Evolutionary conservation across 2,888 invertebrate genomes (phyloP), one percentile per base, ranked within the genome.

Genomic region (Dascillus cervinus): DNA sequence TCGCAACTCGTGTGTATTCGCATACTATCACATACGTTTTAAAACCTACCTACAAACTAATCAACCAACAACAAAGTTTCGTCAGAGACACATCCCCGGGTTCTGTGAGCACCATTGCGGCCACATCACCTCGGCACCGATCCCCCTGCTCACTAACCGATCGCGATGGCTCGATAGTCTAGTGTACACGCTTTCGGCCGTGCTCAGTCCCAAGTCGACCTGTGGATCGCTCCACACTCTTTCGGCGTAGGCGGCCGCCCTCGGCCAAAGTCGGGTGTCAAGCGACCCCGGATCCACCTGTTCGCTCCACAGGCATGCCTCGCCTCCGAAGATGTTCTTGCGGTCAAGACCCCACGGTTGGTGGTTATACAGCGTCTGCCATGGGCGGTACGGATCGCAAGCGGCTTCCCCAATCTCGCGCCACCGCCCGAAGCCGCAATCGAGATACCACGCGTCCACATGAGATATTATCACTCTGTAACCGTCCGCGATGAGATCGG

Each of bases 371-470:
- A 88, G 75, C 41, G 81, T 82, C 60, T 89, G 88, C 89, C 89
- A 89, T 26, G 84, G 82, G 37, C 83, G 76, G 63, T 89, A 90
- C 4, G 88, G 88, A 11, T 87, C 84, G 59, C 89, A 90, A 48
- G 88, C 85, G 1, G 85, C 87, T 47, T 85, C 85, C 2, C 85
- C 84, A 13, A 77, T 78, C 54, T 85, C 82, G 12, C 87, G 71
- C 89, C 89, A 89, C 42, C 79, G 79, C 1, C 86, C 87, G 58
- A 84, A 87, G 1, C 89, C 89, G 56, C 88, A 89, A 60, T 89
- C 88, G 44, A 89, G 69, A 64, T 88, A 89, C 85, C 86, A 86
- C 3, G 86, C 85, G 58, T 89, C 88, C 31, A 87, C 87, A 63
- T 89, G 88, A 9, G 87, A 87, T 34, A 88, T 64, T 32, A 90